Conservation (phyloP, 2,113 vertebrate species). For the Sporophila hypoxantha region DNA sequence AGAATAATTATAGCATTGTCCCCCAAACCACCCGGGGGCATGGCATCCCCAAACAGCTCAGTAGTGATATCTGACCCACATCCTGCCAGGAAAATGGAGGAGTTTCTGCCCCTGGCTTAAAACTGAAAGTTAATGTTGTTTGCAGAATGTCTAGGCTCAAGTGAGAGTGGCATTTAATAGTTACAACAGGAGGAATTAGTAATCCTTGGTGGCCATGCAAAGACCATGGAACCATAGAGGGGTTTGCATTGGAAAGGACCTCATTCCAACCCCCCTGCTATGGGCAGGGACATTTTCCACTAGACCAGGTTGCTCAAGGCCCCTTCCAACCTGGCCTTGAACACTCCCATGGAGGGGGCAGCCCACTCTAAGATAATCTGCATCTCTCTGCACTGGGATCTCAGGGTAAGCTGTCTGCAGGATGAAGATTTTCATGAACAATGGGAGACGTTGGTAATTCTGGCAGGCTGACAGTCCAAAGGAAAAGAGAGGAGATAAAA, state of each 20-base stretch:
- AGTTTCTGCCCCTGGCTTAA: not conserved
- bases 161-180: not conserved
- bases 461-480: not conserved
- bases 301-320: not conserved
- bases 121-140: not conserved
- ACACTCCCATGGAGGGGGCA: not conserved
- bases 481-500: not conserved
- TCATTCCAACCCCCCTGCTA: not conserved
- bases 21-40: rapidly evolving
- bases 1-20: not conserved
- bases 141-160: not conserved
- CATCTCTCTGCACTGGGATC: not conserved
- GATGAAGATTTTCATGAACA: not conserved
- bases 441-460: not conserved
- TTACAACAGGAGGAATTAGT: not conserved
- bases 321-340: not conserved
- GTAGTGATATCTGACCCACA: not conserved
- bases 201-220: not conserved
- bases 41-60: not conserved
- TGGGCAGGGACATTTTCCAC: not conserved
- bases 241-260: not conserved
- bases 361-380: not conserved
- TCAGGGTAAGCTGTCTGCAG: not conserved
- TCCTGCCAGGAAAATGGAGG: not conserved
- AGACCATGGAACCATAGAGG: not conserved